Conservation (phyloP, 1,140 invertebrate species). For the Aethina tumida region DNA sequence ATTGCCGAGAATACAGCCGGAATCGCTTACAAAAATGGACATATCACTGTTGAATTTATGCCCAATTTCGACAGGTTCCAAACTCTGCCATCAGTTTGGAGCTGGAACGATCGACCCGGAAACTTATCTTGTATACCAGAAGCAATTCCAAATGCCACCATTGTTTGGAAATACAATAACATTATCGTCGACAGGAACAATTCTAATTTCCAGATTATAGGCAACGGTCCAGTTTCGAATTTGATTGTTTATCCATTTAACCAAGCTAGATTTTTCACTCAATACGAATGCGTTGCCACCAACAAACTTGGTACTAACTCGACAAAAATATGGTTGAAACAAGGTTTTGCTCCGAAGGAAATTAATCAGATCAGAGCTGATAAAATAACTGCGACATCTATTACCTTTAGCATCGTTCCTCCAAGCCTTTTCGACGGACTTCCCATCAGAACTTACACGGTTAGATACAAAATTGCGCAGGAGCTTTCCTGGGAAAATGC, state of each 20-base stretch:
- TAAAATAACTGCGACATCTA: conserved; percentile 70
- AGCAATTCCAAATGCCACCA: conserved; percentile 86
- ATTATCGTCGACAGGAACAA: conserved; percentile 43
- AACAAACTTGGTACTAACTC: conserved; percentile 63
- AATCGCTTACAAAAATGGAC: conserved; percentile 61
- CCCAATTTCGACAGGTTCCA: conserved; percentile 69
- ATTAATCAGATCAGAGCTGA: conserved; percentile 49
- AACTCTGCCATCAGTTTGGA: conserved; percentile 58
- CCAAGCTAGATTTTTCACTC: conserved; percentile 53
- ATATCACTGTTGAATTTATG: conserved; percentile 73
- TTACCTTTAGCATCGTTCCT: conserved; percentile 63
- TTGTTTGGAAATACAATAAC: conserved; percentile 59
- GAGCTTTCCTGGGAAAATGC: conserved; percentile 56
- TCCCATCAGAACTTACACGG: conserved; percentile 57
- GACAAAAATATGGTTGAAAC: conserved; percentile 57
- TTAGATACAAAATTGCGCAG: conserved; percentile 63
- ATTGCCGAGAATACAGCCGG: conserved; percentile 72
- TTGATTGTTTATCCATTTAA: conserved; percentile 52
- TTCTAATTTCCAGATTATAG: conserved; percentile 46
- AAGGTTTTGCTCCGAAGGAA: conserved; percentile 51
- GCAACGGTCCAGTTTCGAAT: conserved; percentile 57
- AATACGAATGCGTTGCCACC: conserved; percentile 72
- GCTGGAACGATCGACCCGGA: conserved; percentile 67
- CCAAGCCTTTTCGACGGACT: conserved; percentile 64
- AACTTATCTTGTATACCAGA: conserved; percentile 84